Conservation (phyloP, 2,797 vertebrate genomes). For the Helicolenus hilgendorfi region DNA sequence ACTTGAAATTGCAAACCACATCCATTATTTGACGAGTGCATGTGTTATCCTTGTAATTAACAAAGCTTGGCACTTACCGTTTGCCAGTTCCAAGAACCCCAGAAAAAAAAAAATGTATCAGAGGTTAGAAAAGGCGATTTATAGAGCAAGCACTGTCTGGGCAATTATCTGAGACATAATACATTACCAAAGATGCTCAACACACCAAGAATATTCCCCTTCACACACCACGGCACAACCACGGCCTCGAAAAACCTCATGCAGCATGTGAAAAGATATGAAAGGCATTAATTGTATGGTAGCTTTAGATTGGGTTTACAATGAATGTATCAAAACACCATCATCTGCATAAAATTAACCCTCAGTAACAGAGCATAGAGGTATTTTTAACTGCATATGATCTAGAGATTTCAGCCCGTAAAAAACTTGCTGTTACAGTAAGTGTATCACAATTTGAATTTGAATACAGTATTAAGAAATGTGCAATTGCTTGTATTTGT, state of each 20-base stretch:
- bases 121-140: slow-evolving; percentile 90
- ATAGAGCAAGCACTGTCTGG: slow-evolving; percentile 81
- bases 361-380: background rate
- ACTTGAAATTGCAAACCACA: slow-evolving; percentile 98
- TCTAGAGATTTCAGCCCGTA: background rate
- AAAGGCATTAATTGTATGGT: background rate
- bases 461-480: background rate
- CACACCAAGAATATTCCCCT: slow-evolving; percentile 49
- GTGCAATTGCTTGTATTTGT: background rate
- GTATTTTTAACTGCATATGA: background rate
- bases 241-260: background rate
- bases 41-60: slow-evolving; percentile 99
- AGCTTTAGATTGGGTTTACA: slow-evolving; percentile 22
- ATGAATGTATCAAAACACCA: background rate
- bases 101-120: slow-evolving; percentile 83
- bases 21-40: slow-evolving; percentile 97
- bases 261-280: slow-evolving; percentile 10
- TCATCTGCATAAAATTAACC: background rate
- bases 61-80: slow-evolving; percentile 94
- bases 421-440: background rate
- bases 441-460: background rate
- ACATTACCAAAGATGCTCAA: slow-evolving; percentile 75
- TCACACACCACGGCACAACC: slow-evolving; percentile 29
- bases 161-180: slow-evolving; percentile 89
- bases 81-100: slow-evolving; percentile 93